These are phyloP conservation scores for Chromoteleia sp. DNA, from an alignment of 2,888 invertebrate species.

Conservation along the genomic window DNA sequence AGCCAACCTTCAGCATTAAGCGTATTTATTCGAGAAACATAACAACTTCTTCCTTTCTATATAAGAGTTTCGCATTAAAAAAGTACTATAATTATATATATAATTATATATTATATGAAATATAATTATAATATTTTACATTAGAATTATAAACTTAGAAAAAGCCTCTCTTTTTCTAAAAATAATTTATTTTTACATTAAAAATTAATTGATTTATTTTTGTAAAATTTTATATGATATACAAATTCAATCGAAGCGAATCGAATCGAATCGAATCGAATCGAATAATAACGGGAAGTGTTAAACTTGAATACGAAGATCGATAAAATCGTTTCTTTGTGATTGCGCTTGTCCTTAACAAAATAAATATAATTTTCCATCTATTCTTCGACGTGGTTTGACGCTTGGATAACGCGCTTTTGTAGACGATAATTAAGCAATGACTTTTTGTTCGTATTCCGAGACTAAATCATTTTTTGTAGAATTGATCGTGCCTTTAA, in stretches of 20 bases:
- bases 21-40: slow-evolving; percentile 10
- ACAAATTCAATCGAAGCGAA: neutral
- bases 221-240: slow-evolving; percentile 40
- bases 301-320: slow-evolving; percentile 5
- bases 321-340: slow-evolving; percentile 17
- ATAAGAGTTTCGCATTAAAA: slow-evolving; percentile 22
- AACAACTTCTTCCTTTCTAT: slow-evolving; percentile 34
- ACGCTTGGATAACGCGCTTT: slow-evolving; percentile 47
- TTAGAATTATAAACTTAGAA: no score
- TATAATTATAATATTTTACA: no score
- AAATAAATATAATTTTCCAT: no score
- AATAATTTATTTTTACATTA: slow-evolving; percentile 30
- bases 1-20: slow-evolving; percentile 75
- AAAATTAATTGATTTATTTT: slow-evolving; percentile 37
- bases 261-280: no score
- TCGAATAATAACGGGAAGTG: neutral
- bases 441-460: slow-evolving; percentile 16
- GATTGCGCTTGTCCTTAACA: no score
- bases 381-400: slow-evolving; percentile 23
- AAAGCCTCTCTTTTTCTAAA: slow-evolving; percentile 13
- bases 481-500: slow-evolving; percentile 55
- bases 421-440: slow-evolving; percentile 20
- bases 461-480: slow-evolving; percentile 23
- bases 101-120: no score
- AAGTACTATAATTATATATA: no score